Evolutionary conservation across 2,113 vertebrate genomes (phyloP), one percentile per base, ranked within the genome.

Genomic region (Pedionomus torquatus): DNA sequence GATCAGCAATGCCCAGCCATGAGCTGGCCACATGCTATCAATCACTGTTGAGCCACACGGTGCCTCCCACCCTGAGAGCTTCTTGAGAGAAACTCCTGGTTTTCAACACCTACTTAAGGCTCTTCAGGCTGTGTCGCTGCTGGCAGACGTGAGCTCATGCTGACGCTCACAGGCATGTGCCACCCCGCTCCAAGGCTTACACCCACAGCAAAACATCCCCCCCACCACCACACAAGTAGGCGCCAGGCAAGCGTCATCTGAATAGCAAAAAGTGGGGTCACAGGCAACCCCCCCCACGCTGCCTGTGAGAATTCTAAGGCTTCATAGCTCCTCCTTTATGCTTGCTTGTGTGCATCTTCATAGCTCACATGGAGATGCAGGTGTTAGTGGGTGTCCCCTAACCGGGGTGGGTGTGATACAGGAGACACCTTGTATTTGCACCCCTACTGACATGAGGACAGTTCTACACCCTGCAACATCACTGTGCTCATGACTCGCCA

Each of bases 61-160:
- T 4, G 66, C 93, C 92, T 97, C 90, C 74, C 74, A 55, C 72
- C 79, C 71, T 18, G 21, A 90, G 91, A 77, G 91, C 91, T 86
- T 52, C 93, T 94, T 94, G 90, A 97, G 78, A 96, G 97, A 96
- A 97, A 91, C 87, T 93, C 93, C 83, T n/a, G 9, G 89, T 96
- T 98, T 98, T 98, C 97, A 98, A 96, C 97, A 97, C 96, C 97
- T 96, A 97, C 97, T 98, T 98, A 94, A 97, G 95, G 91, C 97
- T 97, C 95, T 92, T 86, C 52, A 95, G 95, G 91, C 94, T 39
- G 63, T 3, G 35, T 64, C 19, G 66, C 89, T 93, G 87, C 81
- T 54, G 33, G 88, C 97, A 98, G 98, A 97, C 97, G 6, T 97
- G 93, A 98, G 96, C 97, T 98, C 97, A 98, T 97, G 94, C 95